These are phyloP conservation scores for Chelmon rostratus DNA, from an alignment of 2,797 vertebrate genomes.

Conservation along the genomic window DNA sequence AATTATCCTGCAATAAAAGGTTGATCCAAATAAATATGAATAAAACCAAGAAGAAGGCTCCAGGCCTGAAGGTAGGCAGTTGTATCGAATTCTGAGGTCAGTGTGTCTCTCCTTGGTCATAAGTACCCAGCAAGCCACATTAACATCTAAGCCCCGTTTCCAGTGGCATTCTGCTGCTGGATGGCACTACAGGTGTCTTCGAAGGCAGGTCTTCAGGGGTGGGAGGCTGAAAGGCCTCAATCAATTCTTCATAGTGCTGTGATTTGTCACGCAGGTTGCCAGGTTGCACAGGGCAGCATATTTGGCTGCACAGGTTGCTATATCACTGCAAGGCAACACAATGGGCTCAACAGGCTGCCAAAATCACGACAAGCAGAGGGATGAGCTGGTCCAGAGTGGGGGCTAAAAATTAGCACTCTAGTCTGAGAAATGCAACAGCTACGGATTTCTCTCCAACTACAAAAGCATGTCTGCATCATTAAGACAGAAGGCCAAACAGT, in stretches of 20 bases:
- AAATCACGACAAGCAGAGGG: slow-evolving; percentile 55
- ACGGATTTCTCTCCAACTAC: slow-evolving; percentile 1
- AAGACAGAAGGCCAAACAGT: background rate
- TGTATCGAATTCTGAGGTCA: slow-evolving; percentile 34
- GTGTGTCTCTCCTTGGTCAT: background rate
- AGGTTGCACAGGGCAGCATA: slow-evolving; percentile 61
- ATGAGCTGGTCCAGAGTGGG: slow-evolving; percentile 4
- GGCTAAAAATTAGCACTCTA: slow-evolving; percentile 42
- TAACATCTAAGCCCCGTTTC: slow-evolving; percentile 41
- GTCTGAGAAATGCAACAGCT: slow-evolving; percentile 13
- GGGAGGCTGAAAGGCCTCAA: slow-evolving; percentile 56
- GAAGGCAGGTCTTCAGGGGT: slow-evolving; percentile 39
- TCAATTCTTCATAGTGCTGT: slow-evolving; percentile 37
- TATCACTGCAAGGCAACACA: slow-evolving; percentile 57
- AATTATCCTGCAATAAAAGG: background rate
- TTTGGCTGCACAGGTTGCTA: slow-evolving; percentile 69
- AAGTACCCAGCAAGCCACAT: slow-evolving; percentile 22
- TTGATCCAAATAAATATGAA: background rate
- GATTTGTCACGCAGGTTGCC: slow-evolving; percentile 66
- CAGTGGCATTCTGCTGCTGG: slow-evolving; percentile 31
- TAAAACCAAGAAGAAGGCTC: background rate
- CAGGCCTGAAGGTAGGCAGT: background rate
- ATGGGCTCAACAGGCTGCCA: slow-evolving; percentile 74
- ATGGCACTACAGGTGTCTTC: slow-evolving; percentile 21
- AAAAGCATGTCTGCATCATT: background rate